Evolutionary conservation across 2,113 vertebrate species (phyloP).

Genomic region (Haemorhous mexicanus): DNA sequence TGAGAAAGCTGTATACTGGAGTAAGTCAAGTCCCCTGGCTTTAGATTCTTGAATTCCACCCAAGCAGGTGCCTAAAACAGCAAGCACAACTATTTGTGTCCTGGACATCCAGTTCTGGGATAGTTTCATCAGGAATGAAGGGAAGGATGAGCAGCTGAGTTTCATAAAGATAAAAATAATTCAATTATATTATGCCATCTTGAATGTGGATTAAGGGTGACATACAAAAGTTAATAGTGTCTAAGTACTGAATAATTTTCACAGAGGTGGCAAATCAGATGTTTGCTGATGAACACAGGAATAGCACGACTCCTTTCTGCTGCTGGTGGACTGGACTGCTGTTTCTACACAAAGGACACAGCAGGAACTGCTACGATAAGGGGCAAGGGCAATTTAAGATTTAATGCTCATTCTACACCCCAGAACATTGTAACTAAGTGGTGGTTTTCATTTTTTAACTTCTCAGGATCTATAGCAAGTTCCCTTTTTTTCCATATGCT

Average conservation of each 20-base stretch:
- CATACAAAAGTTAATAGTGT: background rate
- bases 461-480: background rate
- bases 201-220: background rate
- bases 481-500: background rate
- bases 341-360: background rate
- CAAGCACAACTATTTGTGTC: background rate
- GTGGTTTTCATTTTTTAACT: background rate
- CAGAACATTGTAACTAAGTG: background rate
- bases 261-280: background rate
- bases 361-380: background rate
- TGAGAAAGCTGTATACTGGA: background rate
- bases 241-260: background rate
- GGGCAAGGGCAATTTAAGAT: background rate
- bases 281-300: background rate
- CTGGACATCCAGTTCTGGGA: background rate
- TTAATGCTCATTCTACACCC: background rate
- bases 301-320: background rate
- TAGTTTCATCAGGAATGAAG: background rate
- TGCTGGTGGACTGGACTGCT: background rate
- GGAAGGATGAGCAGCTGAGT: background rate
- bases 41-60: background rate
- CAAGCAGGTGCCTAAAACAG: background rate
- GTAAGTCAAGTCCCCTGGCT: background rate
- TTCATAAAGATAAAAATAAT: background rate
- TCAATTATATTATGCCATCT: background rate